These are phyloP conservation scores for Drosophila tripunctata DNA, from an alignment of 2,888 invertebrate genomes.

Conservation along the genomic window DNA sequence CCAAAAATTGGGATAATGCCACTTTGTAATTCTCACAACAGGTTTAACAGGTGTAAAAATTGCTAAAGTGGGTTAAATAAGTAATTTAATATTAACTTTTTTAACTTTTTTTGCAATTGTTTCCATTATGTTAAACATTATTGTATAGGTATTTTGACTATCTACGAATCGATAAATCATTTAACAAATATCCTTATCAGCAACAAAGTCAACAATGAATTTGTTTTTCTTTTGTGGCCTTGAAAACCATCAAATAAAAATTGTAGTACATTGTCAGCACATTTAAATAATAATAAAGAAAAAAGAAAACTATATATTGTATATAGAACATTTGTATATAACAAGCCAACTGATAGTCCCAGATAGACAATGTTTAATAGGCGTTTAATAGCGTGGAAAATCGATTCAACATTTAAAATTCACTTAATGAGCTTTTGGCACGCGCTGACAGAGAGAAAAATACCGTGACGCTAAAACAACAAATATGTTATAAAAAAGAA, in stretches of 20 bases:
- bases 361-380: conserved; percentile 40
- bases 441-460: conserved; percentile 39
- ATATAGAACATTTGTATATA: too few relatives aligned
- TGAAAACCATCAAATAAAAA: conserved; percentile 11
- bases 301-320: too few relatives aligned
- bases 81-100: background rate
- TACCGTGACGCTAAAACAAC: conserved; percentile 17
- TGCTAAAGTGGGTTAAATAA: background rate
- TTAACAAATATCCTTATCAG: conserved; percentile 16
- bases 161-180: conserved; percentile 13
- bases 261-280: conserved; percentile 3
- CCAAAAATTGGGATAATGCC: background rate
- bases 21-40: background rate
- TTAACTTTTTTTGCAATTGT: too few relatives aligned
- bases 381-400: conserved; percentile 61
- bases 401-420: conserved; percentile 61
- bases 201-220: conserved; percentile 1
- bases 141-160: conserved; percentile 5
- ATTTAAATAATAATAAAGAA: conserved; percentile 10
- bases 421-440: conserved; percentile 58
- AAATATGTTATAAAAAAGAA: conserved; percentile 6
- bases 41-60: background rate
- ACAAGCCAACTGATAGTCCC: conserved; percentile 10
- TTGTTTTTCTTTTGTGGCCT: conserved; percentile 7
- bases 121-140: background rate